Percentiles rank a stretch among this genome's conserved stretches.
Conservation (phyloP, 2,888 invertebrate genomes). For the Orchesellides sinensis region DNA sequence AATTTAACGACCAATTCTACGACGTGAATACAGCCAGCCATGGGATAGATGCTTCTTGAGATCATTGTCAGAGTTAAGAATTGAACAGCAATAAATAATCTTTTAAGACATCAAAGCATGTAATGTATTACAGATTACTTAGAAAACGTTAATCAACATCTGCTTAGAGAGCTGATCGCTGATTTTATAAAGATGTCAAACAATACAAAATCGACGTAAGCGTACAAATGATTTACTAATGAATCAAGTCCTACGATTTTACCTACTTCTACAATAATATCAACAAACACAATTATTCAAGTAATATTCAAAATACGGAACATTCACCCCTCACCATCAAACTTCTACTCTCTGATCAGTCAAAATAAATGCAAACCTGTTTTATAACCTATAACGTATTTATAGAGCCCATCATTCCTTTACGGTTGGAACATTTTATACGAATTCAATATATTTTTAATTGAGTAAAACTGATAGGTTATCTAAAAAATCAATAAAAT, state of each 20-base stretch:
- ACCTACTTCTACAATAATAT: background rate
- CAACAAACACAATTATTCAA: no score
- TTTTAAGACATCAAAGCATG: background rate
- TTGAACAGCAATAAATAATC: constrained; percentile 17
- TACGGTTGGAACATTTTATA: no score
- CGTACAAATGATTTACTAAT: background rate
- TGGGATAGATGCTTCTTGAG: constrained; percentile 16
- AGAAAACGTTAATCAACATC: background rate
- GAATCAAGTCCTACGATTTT: background rate
- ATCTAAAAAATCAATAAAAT: no score
- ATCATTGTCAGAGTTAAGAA: constrained; percentile 18
- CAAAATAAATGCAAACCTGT: constrained; percentile 45
- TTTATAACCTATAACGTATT: no score
- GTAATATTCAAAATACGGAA: no score
- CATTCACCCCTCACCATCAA: no score
- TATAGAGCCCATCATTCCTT: no score
- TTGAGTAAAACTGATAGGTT: no score
- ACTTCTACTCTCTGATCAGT: constrained; percentile 18
- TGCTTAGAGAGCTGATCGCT: constrained; percentile 36
- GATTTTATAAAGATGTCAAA: constrained; percentile 10
- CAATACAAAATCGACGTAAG: constrained; percentile 15
- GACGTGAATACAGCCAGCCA: background rate
- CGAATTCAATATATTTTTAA: no score
- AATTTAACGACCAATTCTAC: no score
- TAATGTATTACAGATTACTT: no score